A percentile compares a stretch with the other conserved stretches of the same genome.
Evolutionary conservation across 2,797 vertebrate genomes (phyloP).

Genomic region (Rhincodon typus): DNA sequence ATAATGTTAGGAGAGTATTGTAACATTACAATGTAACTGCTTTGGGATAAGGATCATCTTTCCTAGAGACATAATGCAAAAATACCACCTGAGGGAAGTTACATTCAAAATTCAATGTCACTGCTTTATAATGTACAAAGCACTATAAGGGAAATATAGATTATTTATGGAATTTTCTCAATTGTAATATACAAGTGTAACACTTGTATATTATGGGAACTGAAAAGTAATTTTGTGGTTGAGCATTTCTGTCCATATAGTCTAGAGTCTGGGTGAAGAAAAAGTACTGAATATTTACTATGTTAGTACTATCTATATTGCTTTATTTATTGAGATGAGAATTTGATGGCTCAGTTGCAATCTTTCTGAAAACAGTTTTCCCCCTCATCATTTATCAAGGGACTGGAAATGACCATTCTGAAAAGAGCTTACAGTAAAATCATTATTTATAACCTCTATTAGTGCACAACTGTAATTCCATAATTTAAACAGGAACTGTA

Average conservation of each 20-base stretch:
- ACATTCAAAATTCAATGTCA: conserved; percentile 38
- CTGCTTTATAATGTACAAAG: conserved; percentile 37
- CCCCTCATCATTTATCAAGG: conserved; percentile 28
- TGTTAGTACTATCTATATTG: conserved; percentile 38
- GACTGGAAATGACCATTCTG: conserved; percentile 33
- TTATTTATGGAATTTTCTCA: conserved; percentile 38
- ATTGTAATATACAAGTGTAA: conserved; percentile 37
- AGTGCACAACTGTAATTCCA: conserved; percentile 12
- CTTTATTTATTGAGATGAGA: conserved; percentile 38
- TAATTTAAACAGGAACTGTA: conserved; percentile 12
- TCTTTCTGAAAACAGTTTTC: conserved; percentile 34
- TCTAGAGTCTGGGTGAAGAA: conserved; percentile 13
- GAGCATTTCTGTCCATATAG: conserved; percentile 25
- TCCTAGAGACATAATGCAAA: conserved; percentile 34
- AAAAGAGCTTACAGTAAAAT: conserved; percentile 37
- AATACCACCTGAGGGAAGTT: conserved; percentile 36
- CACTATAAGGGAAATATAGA: conserved; percentile 36
- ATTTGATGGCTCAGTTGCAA: conserved; percentile 37
- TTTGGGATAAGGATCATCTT: conserved; percentile 36
- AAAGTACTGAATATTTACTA: conserved; percentile 36
- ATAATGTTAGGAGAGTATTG: conserved; percentile 27
- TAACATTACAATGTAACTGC: conserved; percentile 33
- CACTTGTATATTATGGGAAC: conserved; percentile 35
- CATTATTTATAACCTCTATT: conserved; percentile 35
- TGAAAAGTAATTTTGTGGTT: conserved; percentile 36